Base-by-base conservation (phyloP, 2,113 vertebrate genomes). In the Entomyzon cyanotis region DNA sequence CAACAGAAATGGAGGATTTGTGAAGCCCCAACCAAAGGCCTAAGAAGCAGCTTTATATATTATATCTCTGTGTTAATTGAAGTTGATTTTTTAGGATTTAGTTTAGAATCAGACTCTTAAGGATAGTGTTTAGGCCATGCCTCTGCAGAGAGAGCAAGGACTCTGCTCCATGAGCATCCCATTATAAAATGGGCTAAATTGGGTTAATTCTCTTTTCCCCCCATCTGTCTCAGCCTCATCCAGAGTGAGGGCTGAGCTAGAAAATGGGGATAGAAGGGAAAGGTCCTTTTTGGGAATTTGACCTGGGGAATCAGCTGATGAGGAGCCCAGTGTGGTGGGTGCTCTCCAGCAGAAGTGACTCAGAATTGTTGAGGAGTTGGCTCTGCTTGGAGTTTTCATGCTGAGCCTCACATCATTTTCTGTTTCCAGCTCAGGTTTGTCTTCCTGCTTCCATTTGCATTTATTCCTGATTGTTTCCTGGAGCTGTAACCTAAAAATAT, bases 41-140 rank as follows among this genome's bases (percentile, higher is more conserved):
- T 60, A 12, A 49, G 20, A 20, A 83, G 16, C 2, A 46, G 17
- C n/a, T 73, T 46, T 25, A 2, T 46, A 0, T 44, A 0, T 64
- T 80, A 0, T 10, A 10, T 47, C 7, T 65, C 12, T 50, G 0
- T 33, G n/a, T 28, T 62, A 42, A 16, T 0, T 47, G 14, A 59
- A 35, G 3, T 68, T 5, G 1, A 4, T 22, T 47, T 80, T 63
- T 56, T 50, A 46, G 42, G 59, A 25, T 22, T 62, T 31, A 5
- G 0, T 65, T 74, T 19, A 22, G 42, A 69, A 42, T 65, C 18
- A 41, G 13, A 2, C 39, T 58, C 2, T 68, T 35, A 8, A 56
- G 46, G 31, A 19, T 2, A 10, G 10, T 19, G 46, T 16, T 41
- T 14, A 3, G 2, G 35, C 10, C 25, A 1, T 20, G 8, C 2